Conservation (phyloP, 2,797 vertebrate species). For the Orestias chungarensis region DNA sequence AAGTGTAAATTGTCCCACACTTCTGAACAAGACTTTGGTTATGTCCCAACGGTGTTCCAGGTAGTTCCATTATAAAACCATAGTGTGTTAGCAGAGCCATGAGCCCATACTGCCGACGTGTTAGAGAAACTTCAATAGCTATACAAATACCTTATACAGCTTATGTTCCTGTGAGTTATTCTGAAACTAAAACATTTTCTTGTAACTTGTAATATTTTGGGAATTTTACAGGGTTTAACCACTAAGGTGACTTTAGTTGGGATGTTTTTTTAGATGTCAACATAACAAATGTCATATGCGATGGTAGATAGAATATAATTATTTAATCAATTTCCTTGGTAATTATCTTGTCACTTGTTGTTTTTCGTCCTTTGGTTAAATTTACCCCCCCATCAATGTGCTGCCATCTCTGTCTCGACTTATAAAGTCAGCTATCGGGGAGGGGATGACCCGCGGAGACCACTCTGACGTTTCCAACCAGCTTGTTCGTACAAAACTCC, state of each 20-base stretch:
- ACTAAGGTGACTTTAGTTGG: no score
- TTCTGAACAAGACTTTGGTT: neutral
- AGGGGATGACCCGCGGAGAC: constrained; percentile 85
- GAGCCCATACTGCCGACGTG: no score
- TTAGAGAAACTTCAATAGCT: no score
- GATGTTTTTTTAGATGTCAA: no score
- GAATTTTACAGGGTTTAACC: no score
- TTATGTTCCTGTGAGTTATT: no score
- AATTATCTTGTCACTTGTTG: neutral
- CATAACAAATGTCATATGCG: no score
- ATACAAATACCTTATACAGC: no score
- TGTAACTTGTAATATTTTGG: no score
- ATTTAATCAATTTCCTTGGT: neutral
- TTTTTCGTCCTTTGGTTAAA: constrained; percentile 59
- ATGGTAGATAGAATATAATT: neutral
- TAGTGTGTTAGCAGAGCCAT: no score
- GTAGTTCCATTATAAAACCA: no score
- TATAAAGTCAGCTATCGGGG: constrained; percentile 84
- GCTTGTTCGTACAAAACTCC: constrained; percentile 68
- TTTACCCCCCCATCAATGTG: constrained; percentile 87
- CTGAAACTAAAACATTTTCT: no score
- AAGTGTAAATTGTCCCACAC: neutral
- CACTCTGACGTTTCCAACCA: constrained; percentile 88
- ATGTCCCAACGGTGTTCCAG: neutral
- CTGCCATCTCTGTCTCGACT: constrained; percentile 85